Evolutionary conservation across 1,140 invertebrate species (phyloP).

Genomic region (Eufriesea mexicana): DNA sequence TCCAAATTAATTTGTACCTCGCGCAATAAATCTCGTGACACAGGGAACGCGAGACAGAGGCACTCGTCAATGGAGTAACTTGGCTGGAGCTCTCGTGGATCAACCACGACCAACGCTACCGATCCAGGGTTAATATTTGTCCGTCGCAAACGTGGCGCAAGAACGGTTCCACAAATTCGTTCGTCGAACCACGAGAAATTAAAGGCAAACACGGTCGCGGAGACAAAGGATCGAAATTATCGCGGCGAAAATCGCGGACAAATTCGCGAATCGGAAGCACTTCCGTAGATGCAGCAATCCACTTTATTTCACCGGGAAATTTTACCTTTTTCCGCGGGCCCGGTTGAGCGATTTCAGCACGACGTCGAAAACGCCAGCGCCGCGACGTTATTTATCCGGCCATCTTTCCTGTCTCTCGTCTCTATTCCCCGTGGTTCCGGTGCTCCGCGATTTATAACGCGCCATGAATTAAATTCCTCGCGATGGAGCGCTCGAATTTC

Average conservation of each 20-base stretch:
- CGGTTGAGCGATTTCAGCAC: not conserved
- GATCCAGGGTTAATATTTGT: too few species aligned
- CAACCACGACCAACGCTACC: too few species aligned
- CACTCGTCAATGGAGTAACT: too few species aligned
- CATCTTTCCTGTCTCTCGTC: not conserved
- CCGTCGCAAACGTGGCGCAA: not conserved
- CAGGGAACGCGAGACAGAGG: too few species aligned
- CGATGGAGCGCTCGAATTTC: not conserved
- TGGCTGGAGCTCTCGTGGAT: too few species aligned
- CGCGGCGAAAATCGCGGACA: not conserved
- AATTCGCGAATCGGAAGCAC: not conserved
- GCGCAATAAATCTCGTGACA: too few species aligned
- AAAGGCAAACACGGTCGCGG: not conserved
- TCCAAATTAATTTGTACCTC: too few species aligned
- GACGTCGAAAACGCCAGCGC: conserved; percentile 3
- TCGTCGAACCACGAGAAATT: not conserved
- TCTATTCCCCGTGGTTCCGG: not conserved
- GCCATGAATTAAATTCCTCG: conserved; percentile 13
- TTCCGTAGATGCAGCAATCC: too few species aligned
- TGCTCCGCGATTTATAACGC: conserved; percentile 16
- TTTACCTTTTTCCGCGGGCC: conserved; percentile 10
- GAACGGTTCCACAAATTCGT: not conserved
- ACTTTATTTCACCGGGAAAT: conserved; percentile 14
- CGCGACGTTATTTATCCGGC: conserved; percentile 4
- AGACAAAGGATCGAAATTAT: not conserved